Evolutionary conservation across 2,113 vertebrate genomes (phyloP).

Genomic region (Columba livia): DNA sequence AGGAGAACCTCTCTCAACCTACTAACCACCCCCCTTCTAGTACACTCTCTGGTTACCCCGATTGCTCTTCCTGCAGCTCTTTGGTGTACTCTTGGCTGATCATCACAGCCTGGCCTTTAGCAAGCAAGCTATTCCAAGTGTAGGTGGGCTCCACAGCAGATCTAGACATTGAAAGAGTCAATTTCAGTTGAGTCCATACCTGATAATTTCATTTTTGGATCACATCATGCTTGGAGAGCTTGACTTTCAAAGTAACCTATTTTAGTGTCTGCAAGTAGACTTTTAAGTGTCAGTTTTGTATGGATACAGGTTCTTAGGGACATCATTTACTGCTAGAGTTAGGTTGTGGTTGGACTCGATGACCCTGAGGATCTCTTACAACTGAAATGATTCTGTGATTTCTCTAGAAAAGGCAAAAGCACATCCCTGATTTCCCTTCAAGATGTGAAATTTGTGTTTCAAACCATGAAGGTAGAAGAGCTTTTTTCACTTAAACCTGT

Average conservation of each 20-base stretch:
- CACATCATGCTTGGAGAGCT: not conserved
- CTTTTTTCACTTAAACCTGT: not conserved
- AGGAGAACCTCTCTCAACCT: too few relatives aligned
- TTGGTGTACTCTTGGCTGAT: accelerated
- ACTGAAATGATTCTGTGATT: not conserved
- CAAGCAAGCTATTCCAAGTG: accelerated
- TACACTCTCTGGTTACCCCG: too few relatives aligned
- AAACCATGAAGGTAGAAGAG: not conserved
- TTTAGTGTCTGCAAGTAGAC: not conserved
- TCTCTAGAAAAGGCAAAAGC: not conserved
- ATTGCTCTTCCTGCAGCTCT: not conserved
- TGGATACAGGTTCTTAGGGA: too few relatives aligned
- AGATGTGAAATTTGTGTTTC: not conserved
- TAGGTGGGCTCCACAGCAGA: not conserved
- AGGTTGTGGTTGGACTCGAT: too few relatives aligned
- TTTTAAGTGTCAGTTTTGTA: not conserved
- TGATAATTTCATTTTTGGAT: not conserved
- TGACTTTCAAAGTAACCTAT: not conserved
- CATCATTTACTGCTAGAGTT: too few relatives aligned
- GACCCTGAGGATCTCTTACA: too few relatives aligned
- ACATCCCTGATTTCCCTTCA: not conserved
- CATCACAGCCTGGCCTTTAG: accelerated
- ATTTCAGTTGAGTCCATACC: not conserved
- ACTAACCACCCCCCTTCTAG: too few relatives aligned
- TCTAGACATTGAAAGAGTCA: accelerated